Evolutionary conservation across 2,113 vertebrate genomes (phyloP).

Genomic region (Octodon degus): DNA sequence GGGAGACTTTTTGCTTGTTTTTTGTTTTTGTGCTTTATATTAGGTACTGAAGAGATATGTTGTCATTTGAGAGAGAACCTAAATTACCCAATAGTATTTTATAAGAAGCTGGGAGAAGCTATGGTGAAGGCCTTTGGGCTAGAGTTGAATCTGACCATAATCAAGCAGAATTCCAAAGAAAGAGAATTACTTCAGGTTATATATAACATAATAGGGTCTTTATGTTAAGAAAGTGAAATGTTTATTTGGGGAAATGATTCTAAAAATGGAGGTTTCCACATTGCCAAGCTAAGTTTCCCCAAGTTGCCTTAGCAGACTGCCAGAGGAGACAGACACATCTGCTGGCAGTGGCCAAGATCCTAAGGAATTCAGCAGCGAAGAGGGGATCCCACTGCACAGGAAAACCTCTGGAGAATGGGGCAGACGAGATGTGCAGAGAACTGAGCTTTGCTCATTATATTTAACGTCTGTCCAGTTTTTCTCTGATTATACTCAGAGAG

Average conservation of each 20-base stretch:
- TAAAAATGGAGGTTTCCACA: conserved; percentile 16
- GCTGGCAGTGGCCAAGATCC: neutral
- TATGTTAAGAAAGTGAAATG: conserved; percentile 43
- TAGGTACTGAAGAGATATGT: neutral
- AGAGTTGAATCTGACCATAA: neutral
- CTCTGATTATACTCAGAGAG: neutral
- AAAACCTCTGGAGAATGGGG: neutral
- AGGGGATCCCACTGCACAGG: neutral
- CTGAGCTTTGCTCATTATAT: neutral
- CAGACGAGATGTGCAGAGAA: neutral
- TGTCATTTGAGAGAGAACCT: neutral
- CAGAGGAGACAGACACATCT: neutral
- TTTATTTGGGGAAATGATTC: conserved; percentile 57
- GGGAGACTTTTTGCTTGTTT: neutral
- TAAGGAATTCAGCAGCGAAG: neutral
- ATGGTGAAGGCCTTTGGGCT: neutral
- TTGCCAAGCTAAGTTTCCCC: conserved; percentile 3
- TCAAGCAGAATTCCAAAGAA: conserved; percentile 12
- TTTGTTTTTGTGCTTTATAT: neutral
- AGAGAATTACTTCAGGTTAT: neutral
- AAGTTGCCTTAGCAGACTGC: neutral
- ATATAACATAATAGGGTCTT: conserved; percentile 16
- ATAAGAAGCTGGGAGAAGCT: neutral
- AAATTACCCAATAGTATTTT: neutral
- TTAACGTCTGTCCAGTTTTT: neutral